Evolutionary conservation across 2,888 invertebrate species (phyloP), one percentile per base, ranked within the genome.

Genomic region (Lysandra bellargus): DNA sequence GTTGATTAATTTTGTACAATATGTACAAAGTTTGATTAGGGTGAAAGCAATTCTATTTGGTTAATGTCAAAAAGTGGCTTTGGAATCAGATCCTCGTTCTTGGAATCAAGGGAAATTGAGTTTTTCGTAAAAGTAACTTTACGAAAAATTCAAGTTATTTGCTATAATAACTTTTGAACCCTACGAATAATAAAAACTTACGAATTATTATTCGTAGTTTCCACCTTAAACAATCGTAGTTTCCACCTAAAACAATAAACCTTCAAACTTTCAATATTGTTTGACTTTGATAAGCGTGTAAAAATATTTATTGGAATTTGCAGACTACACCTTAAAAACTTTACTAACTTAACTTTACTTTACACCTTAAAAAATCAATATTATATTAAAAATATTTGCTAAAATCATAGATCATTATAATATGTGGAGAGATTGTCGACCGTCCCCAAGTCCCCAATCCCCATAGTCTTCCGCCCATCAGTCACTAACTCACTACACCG

Each of bases 1-100:
- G 12, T 69, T 69, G 69, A 69, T 69, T 69, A 69, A 69, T 69
- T 69, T 69, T 69, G 69, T 69, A 69, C 33, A 69, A 69, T 69
- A 69, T 69, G 69, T 33, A 69, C 69, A 37, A 69, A 69, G 4
- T 17, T 69, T 33, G 69, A 69, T 69, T 69, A 69, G 69, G 69
- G 5, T 1, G 12, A 69, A 69, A 69, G 64, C 64, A 64, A 23
- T 30, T 33, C 33, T 17, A 69, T 69, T 69, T 30, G 12, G 30
- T 30, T 64, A 30, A 64, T 14, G 14, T 69, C 33, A 69, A 30
- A 69, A 69, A 69, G 23, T 23, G 9, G 30, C 7, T 64, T 57
- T 57, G 14, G 57, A 57, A 17, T 17, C 17, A 17, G 23, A 57
- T 57, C 4, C 17, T 57, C 4, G 14, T 12, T 57, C 14, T 57